A percentile compares a stretch with the other conserved stretches of the same genome.
These are phyloP conservation scores for Amphiprion clarkii DNA, from an alignment of 2,797 vertebrate genomes.

Conservation along the genomic window DNA sequence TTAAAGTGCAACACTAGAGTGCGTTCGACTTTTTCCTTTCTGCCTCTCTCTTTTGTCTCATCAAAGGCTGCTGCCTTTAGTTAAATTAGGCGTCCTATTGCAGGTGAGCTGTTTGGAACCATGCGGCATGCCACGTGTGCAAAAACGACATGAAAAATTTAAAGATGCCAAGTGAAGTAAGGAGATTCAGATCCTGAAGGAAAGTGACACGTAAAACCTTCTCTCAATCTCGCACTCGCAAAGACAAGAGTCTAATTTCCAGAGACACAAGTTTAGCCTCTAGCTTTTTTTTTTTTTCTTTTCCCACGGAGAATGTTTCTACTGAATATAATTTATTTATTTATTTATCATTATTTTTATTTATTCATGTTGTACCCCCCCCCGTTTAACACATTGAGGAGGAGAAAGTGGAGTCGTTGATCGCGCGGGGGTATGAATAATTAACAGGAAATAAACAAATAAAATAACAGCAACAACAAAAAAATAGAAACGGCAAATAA, in stretches of 20 bases:
- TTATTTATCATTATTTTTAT: conserved; percentile 51
- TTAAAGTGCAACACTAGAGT: conserved; percentile 43
- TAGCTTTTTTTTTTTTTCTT: conserved; percentile 32
- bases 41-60: conserved; percentile 16
- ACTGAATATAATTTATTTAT: conserved; percentile 42
- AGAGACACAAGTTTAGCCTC: conserved; percentile 58
- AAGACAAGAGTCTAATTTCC: conserved; percentile 69
- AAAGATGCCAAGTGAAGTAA: conserved; percentile 48
- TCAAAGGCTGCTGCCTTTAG: conserved; percentile 21
- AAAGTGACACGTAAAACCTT: conserved; percentile 47
- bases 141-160: conserved; percentile 40
- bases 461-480: conserved; percentile 47
- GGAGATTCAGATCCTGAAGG: conserved; percentile 49
- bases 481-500: conserved; percentile 71
- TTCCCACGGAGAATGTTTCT: conserved; percentile 53
- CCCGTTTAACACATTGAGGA: conserved; percentile 62
- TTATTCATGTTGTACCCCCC: conserved; percentile 64
- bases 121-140: conserved; percentile 26
- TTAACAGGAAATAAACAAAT: conserved; percentile 77
- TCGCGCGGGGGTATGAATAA: conserved; percentile 77
- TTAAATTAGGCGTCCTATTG: conserved; percentile 38
- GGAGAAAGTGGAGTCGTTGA: conserved; percentile 64
- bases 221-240: conserved; percentile 40
- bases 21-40: conserved; percentile 22
- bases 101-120: conserved; percentile 25